These are phyloP conservation scores for Haliaeetus leucogaster DNA, from an alignment of 2,113 vertebrate species.

Conservation along the genomic window DNA sequence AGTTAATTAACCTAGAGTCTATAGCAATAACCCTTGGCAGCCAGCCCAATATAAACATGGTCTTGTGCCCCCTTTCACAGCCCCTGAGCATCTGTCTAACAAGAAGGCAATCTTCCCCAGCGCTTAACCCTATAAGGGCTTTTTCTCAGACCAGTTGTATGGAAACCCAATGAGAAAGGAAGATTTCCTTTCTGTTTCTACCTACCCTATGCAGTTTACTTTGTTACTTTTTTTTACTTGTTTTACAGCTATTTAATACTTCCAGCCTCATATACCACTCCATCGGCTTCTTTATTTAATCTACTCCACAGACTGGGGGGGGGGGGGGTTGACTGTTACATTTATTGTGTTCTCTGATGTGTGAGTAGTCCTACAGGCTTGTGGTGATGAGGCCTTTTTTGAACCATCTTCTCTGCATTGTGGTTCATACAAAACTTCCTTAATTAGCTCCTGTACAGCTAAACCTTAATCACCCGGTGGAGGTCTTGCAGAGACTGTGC, in stretches of 20 bases:
- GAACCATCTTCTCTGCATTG: background rate
- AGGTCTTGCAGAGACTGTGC: background rate
- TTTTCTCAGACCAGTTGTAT: background rate
- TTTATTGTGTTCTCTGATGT: background rate
- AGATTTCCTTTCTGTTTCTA: background rate
- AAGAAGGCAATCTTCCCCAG: background rate
- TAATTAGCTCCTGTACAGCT: background rate
- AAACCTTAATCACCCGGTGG: background rate
- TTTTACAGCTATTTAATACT: background rate
- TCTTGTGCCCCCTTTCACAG: conserved; percentile 9
- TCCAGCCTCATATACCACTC: fast-evolving
- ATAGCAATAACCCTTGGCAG: conserved; percentile 18
- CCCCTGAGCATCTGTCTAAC: background rate
- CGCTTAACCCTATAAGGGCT: background rate
- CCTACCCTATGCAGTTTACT: background rate
- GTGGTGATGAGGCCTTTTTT: background rate
- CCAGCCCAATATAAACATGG: background rate
- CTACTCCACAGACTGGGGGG: background rate
- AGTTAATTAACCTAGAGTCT: conserved; percentile 34
- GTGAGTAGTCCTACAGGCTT: background rate
- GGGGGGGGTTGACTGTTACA: fast-evolving
- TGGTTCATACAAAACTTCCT: background rate
- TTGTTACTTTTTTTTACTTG: background rate
- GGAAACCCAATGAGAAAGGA: background rate
- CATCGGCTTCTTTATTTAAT: background rate